Evolutionary conservation across 2,797 vertebrate genomes (phyloP).

Genomic region (Karalla daura): DNA sequence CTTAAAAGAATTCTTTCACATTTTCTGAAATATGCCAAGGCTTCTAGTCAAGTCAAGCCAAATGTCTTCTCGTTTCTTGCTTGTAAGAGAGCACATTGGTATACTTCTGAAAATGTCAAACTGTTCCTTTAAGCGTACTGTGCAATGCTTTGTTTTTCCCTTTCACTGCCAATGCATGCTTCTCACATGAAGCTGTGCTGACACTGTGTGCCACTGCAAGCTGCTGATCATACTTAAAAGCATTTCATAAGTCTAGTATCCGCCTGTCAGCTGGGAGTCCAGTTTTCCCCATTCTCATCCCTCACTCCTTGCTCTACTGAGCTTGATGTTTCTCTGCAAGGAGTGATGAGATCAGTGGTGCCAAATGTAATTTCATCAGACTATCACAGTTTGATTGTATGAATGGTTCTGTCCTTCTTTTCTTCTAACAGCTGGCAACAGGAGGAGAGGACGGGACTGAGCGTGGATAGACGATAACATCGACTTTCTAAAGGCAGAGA

Average conservation of each 20-base stretch:
- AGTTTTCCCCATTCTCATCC: slow-evolving; percentile 6
- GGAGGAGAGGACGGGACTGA: slow-evolving; percentile 66
- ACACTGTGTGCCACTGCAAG: slow-evolving; percentile 25
- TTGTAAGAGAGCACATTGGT: slow-evolving; percentile 7
- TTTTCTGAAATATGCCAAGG: slow-evolving; percentile 19
- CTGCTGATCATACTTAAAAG: slow-evolving; percentile 31
- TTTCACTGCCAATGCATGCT: slow-evolving; percentile 31
- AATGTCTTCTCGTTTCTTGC: slow-evolving; percentile 9
- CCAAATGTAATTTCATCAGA: no score
- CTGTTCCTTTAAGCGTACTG: slow-evolving; percentile 22
- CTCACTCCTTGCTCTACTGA: slow-evolving; percentile 29
- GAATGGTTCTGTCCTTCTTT: slow-evolving; percentile 13
- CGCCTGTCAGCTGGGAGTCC: slow-evolving; percentile 8
- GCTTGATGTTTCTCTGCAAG: slow-evolving; percentile 30
- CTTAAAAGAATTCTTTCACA: slow-evolving; percentile 30
- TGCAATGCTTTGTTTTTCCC: slow-evolving; percentile 8
- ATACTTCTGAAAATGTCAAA: slow-evolving; percentile 28
- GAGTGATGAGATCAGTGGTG: slow-evolving; percentile 32
- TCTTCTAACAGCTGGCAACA: slow-evolving; percentile 59
- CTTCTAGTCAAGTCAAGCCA: no score
- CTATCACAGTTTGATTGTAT: no score
- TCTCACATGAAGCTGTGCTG: slow-evolving; percentile 41
- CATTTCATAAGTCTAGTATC: slow-evolving; percentile 21
- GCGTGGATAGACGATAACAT: slow-evolving; percentile 17
- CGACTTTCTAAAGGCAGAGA: slow-evolving; percentile 35